These are phyloP conservation scores for Sebastes cheni DNA, from an alignment of 2,797 vertebrate species.

Conservation along the genomic window DNA sequence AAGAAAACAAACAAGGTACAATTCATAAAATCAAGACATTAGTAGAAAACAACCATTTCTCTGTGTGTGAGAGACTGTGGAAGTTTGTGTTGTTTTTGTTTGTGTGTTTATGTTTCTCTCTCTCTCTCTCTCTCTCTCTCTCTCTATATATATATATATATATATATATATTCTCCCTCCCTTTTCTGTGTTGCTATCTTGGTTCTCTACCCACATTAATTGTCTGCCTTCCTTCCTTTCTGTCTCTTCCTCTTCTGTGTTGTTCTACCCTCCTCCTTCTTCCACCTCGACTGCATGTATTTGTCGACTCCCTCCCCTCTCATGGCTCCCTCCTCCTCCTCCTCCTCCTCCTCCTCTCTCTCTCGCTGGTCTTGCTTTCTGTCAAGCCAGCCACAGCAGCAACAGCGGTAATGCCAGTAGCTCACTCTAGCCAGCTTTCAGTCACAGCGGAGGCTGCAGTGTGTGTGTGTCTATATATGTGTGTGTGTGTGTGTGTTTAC, in stretches of 20 bases:
- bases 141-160: neutral
- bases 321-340: slow-evolving; percentile 18
- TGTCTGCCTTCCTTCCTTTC: slow-evolving; percentile 73
- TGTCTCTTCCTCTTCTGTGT: slow-evolving; percentile 66
- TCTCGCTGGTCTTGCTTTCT: slow-evolving; percentile 59
- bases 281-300: slow-evolving; percentile 48
- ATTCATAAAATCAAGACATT: no score
- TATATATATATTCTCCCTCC: slow-evolving; percentile 1
- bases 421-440: slow-evolving; percentile 62
- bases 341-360: neutral
- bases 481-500: slow-evolving; percentile 36
- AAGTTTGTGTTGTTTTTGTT: neutral
- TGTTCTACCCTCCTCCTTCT: slow-evolving; percentile 41
- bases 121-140: neutral
- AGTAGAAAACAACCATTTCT: neutral
- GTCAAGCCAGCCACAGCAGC: slow-evolving; percentile 69
- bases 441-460: slow-evolving; percentile 66
- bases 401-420: slow-evolving; percentile 55
- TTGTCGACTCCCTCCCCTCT: slow-evolving; percentile 57
- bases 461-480: slow-evolving; percentile 21
- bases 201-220: slow-evolving; percentile 58
- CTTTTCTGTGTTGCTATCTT: slow-evolving; percentile 52
- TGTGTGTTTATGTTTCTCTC: neutral
- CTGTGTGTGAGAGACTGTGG: neutral
- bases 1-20: no score